Evolutionary conservation across 2,888 invertebrate species (phyloP).

Genomic region (Harpagoxenus sublaevis): DNA sequence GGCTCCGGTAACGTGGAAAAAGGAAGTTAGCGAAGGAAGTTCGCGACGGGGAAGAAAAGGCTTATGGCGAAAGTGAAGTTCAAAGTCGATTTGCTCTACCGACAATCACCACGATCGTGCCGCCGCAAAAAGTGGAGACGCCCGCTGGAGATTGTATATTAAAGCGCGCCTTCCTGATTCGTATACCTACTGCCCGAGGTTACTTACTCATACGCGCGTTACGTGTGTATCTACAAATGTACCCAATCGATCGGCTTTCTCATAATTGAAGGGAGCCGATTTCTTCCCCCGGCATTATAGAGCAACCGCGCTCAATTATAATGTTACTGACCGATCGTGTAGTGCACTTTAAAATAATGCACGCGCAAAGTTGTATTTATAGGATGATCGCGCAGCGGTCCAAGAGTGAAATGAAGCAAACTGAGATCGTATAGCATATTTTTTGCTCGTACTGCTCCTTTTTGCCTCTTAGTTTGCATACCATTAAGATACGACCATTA

Average conservation of each 20-base stretch:
- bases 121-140: constrained; percentile 9
- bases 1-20: constrained; percentile 19
- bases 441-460: background rate
- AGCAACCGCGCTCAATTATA: background rate
- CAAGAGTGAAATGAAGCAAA: background rate
- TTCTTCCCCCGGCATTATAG: background rate
- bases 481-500: background rate
- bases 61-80: constrained; percentile 47
- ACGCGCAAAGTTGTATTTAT: background rate
- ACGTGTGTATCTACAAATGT: background rate
- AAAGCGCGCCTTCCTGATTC: constrained; percentile 39
- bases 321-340: background rate
- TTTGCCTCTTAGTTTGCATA: background rate
- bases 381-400: background rate
- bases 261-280: constrained; percentile 14
- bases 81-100: constrained; percentile 43
- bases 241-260: constrained; percentile 27
- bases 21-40: constrained; percentile 17
- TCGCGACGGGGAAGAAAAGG: background rate
- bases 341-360: background rate
- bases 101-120: constrained; percentile 26
- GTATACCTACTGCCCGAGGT: background rate
- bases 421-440: too few species aligned
- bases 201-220: background rate
- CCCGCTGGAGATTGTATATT: constrained; percentile 38